phyloP scores from a whole-genome alignment of 2,888 invertebrate species.

The Pyrgus malvae region DNA sequence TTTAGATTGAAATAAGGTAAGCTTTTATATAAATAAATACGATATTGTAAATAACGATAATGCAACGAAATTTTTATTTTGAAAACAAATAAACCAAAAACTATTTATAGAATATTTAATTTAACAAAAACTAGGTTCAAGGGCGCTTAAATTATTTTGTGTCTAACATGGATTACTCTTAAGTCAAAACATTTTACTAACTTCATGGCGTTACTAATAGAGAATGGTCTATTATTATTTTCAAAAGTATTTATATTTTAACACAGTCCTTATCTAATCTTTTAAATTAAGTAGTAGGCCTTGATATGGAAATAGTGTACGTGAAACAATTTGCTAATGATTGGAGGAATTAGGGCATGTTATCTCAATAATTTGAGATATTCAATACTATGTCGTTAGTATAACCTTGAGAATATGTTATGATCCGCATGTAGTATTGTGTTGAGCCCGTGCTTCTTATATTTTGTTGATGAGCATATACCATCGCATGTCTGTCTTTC shows the following conservation, averaged over 20 bases:
- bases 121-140: not conserved
- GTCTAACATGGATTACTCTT: not conserved
- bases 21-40: not conserved
- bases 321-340: slow-evolving; percentile 26
- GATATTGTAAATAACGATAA: not conserved
- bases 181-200: not conserved
- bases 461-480: slow-evolving; percentile 52
- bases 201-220: not conserved
- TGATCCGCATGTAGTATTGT: slow-evolving; percentile 47
- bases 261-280: not conserved
- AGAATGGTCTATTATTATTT: not conserved
- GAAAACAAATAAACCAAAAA: too few species aligned
- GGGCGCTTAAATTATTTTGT: not conserved
- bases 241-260: not conserved
- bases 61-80: not conserved
- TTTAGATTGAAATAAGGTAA: slow-evolving; percentile 4
- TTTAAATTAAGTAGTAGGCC: slow-evolving; percentile 2
- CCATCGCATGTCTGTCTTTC: slow-evolving; percentile 66
- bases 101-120: too few species aligned
- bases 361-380: slow-evolving; percentile 15
- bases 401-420: slow-evolving; percentile 1
- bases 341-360: slow-evolving; percentile 16
- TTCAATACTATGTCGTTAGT: not conserved
- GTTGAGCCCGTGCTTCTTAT: slow-evolving; percentile 47
- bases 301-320: not conserved